phyloP scores from a whole-genome alignment of 2,113 vertebrate species.

The Chloebia gouldiae region DNA sequence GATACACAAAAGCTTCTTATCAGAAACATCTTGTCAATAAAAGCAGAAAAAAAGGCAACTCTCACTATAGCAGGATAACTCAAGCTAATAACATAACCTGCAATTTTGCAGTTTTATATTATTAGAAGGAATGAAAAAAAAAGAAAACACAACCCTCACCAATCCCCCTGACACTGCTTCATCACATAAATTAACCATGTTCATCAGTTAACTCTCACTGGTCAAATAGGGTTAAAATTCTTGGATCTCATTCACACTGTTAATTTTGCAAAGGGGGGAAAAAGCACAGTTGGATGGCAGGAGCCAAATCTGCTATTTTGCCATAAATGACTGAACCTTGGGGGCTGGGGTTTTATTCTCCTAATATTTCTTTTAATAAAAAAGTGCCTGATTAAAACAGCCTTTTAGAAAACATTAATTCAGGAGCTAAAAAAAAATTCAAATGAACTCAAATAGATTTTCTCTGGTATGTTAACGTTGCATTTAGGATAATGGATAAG shows the following conservation, averaged over 20 bases:
- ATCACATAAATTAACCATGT: slow-evolving; percentile 58
- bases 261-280: slow-evolving; percentile 12
- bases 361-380: slow-evolving; percentile 60
- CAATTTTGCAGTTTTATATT: slow-evolving; percentile 1
- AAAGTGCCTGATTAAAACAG: slow-evolving; percentile 68
- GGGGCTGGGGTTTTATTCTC: slow-evolving; percentile 25
- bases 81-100: background rate
- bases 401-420: slow-evolving; percentile 77
- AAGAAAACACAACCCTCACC: background rate
- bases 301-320: background rate
- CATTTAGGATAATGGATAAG: slow-evolving; percentile 76
- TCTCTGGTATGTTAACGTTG: slow-evolving; percentile 69
- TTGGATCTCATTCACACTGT: slow-evolving; percentile 39
- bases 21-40: background rate
- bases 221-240: slow-evolving; percentile 57
- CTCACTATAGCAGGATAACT: background rate
- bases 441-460: slow-evolving; percentile 77
- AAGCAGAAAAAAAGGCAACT: background rate
- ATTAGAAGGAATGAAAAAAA: slow-evolving; percentile 11
- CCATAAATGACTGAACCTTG: slow-evolving; percentile 31
- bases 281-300: background rate
- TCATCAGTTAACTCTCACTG: slow-evolving; percentile 58
- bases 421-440: slow-evolving; percentile 62
- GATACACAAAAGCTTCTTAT: background rate
- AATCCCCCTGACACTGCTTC: slow-evolving; percentile 21